phyloP scores from a whole-genome alignment of 1,140 invertebrate genomes.

The Coelopa frigida region DNA sequence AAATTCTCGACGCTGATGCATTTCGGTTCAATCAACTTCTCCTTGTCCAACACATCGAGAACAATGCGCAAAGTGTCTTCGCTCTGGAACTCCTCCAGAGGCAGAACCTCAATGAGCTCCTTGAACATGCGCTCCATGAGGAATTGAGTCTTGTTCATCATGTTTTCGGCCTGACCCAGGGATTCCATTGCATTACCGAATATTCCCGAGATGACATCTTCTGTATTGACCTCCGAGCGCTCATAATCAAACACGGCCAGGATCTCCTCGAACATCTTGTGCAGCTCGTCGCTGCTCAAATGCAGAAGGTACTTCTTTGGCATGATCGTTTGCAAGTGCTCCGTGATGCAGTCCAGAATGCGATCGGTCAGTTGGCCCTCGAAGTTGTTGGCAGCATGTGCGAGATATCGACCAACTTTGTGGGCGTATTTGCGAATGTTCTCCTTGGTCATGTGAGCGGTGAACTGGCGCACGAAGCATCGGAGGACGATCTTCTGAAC shows the following conservation, averaged over 20 bases:
- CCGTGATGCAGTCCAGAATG: slow-evolving; percentile 33
- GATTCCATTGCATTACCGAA: slow-evolving; percentile 34
- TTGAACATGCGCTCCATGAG: slow-evolving; percentile 33
- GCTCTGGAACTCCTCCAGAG: slow-evolving; percentile 33
- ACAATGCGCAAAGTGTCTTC: slow-evolving; percentile 27
- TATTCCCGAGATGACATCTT: slow-evolving; percentile 34
- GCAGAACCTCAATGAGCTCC: slow-evolving; percentile 34
- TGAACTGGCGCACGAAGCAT: slow-evolving; percentile 27
- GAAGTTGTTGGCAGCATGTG: slow-evolving; percentile 35
- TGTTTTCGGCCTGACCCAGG: slow-evolving; percentile 13
- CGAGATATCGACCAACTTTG: slow-evolving; percentile 31
- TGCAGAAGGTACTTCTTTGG: slow-evolving; percentile 38
- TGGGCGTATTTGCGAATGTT: slow-evolving; percentile 29
- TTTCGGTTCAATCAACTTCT: slow-evolving; percentile 29
- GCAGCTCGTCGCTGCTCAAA: slow-evolving; percentile 26
- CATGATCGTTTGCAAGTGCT: slow-evolving; percentile 31
- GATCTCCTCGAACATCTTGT: slow-evolving; percentile 34
- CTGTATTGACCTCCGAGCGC: slow-evolving; percentile 33
- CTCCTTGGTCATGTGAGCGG: slow-evolving; percentile 23
- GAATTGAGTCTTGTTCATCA: slow-evolving; percentile 28
- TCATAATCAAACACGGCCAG: slow-evolving; percentile 34
- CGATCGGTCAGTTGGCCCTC: slow-evolving; percentile 32
- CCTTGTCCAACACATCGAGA: slow-evolving; percentile 27
- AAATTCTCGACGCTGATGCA: slow-evolving; percentile 33
- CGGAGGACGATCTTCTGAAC: slow-evolving; percentile 35